phyloP scores from a whole-genome alignment of 2,797 vertebrate species.

The Acanthurus leucopareius region DNA sequence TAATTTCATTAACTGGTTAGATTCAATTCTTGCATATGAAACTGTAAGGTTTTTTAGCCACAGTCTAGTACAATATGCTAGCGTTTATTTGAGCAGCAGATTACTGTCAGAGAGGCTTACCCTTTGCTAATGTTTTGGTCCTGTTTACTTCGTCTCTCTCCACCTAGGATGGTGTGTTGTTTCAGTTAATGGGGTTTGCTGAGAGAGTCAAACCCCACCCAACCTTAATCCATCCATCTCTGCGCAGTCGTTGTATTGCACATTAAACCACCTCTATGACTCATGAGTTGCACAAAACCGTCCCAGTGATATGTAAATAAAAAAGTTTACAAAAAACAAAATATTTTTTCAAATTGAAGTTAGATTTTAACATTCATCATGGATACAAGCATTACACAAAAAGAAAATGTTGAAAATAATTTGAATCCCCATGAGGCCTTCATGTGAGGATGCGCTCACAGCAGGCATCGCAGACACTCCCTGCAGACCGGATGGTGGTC shows the following conservation, averaged over 20 bases:
- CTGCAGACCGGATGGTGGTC: constrained; percentile 44
- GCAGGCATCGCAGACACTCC: constrained; percentile 25
- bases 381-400: not conserved
- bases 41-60: not conserved
- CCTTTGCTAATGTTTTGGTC: constrained; percentile 29
- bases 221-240: constrained; percentile 20
- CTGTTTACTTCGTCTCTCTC: constrained; percentile 13
- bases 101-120: constrained; percentile 28
- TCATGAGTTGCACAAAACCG: not conserved
- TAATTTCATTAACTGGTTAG: not conserved
- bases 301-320: not conserved
- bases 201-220: constrained; percentile 13
- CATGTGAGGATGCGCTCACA: constrained; percentile 23
- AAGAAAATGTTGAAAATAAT: not conserved
- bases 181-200: not conserved
- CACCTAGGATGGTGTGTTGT: constrained; percentile 26
- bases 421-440: not conserved
- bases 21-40: not conserved
- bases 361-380: not conserved
- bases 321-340: not conserved
- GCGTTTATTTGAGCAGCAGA: constrained; percentile 2
- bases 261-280: not conserved
- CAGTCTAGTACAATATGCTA: not conserved
- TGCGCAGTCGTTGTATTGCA: not conserved
- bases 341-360: not conserved